Evolutionary conservation across 2,797 vertebrate species (phyloP), one percentile per base, ranked within the genome.

Genomic region (Xenops minutus): DNA sequence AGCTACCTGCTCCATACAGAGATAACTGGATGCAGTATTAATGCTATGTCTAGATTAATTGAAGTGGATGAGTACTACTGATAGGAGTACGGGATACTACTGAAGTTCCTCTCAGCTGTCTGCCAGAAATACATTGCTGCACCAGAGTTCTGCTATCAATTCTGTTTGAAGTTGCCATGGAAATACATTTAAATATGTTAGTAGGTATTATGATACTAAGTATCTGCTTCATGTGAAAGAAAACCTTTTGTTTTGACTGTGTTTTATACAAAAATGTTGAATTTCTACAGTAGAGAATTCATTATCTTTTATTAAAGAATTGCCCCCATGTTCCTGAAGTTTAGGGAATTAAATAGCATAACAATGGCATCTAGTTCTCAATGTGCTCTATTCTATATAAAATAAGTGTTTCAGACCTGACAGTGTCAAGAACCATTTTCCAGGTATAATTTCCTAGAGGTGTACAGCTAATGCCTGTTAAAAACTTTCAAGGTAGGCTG

Each of bases 391-490:
- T 74, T 43, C n/a, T 68, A 7, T 46, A 37, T 43, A 75, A 88
- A 56, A 51, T 20, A 58, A 58, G 14, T 41, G 37, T 76, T 88
- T 87, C 55, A 82, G 54, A 83, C 41, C 24, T 63, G 55, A 54
- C 8, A 1, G 0, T 1, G 5, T 10, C 55, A 59, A 59, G 43
- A 62, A 27, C 10, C 6, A 0, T 59, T 80, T 78, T 62, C 32
- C 34, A 9, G 2, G 2, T 68, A 0, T 27, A 46, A 34, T 26
- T 48, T 43, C 29, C 48, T 43, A 7, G 10, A 64, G 11, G 4
- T n/a, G 2, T 54, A 12, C 24, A 84, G 56, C 44, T 49, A 36
- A 73, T 7, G 19, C 55, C n/a, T 48, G 19, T 37, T 92, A 51
- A 73, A 78, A 83, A 71, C 20, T 83, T 89, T 17, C 7, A 39